These are phyloP conservation scores for Plagodis dolabraria DNA, from an alignment of 2,888 invertebrate species.

Conservation along the genomic window DNA sequence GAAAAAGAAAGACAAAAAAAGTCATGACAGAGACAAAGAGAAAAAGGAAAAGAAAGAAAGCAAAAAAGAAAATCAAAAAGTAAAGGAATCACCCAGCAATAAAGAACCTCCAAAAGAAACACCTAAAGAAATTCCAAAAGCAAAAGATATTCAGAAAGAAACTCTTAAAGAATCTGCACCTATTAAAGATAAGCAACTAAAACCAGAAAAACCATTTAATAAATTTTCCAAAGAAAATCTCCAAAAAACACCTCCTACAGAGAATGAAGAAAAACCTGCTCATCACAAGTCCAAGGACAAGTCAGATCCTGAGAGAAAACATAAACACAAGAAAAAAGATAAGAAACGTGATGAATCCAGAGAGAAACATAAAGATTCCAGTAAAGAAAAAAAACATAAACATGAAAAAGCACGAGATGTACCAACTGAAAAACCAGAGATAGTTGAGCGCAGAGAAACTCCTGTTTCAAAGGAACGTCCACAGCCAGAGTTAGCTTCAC, in stretches of 20 bases:
- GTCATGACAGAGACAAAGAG: constrained; percentile 87
- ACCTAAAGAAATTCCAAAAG: constrained; percentile 67
- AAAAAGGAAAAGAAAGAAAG: constrained; percentile 84
- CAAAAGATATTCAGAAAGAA: constrained; percentile 67
- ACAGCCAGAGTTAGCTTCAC: constrained; percentile 71
- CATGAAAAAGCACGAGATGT: constrained; percentile 81
- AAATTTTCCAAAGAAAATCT: constrained; percentile 81
- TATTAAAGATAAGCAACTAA: constrained; percentile 67
- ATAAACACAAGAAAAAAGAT: constrained; percentile 87
- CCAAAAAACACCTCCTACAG: constrained; percentile 74
- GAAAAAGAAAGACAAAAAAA: constrained; percentile 87
- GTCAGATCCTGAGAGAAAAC: constrained; percentile 80
- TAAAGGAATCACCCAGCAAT: constrained; percentile 68
- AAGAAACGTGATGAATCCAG: constrained; percentile 87
- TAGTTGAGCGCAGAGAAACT: constrained; percentile 73
- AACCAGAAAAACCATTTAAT: constrained; percentile 71
- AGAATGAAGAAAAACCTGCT: constrained; percentile 64
- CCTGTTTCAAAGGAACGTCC: constrained; percentile 70
- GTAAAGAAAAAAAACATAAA: constrained; percentile 81
- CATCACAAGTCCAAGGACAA: constrained; percentile 79
- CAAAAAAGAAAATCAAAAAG: constrained; percentile 83
- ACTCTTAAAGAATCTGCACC: constrained; percentile 62
- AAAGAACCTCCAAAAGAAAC: constrained; percentile 65
- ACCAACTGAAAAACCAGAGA: constrained; percentile 79
- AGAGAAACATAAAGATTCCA: constrained; percentile 85